These are phyloP conservation scores for Limnothrissa miodon DNA, from an alignment of 2,113 vertebrate genomes.

Conservation along the genomic window DNA sequence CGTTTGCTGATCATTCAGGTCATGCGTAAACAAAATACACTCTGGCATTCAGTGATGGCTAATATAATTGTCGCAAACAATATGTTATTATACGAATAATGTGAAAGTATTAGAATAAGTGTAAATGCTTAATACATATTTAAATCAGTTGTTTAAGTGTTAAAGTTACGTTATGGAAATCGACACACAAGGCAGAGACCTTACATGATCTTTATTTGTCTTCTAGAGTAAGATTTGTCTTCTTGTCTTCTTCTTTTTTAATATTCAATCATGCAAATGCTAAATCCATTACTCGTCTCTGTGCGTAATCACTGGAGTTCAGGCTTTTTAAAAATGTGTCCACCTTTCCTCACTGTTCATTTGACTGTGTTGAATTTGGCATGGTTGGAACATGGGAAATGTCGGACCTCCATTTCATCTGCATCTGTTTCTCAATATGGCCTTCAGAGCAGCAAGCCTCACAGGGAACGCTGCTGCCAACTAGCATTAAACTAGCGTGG, in stretches of 20 bases:
- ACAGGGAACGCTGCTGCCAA: slow-evolving; percentile 57
- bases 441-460: slow-evolving; percentile 56
- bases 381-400: slow-evolving; percentile 50
- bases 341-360: slow-evolving; percentile 35
- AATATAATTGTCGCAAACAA: not conserved
- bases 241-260: too few relatives aligned
- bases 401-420: slow-evolving; percentile 61
- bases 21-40: not conserved
- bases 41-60: not conserved
- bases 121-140: not conserved
- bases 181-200: not conserved
- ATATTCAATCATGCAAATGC: not conserved
- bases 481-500: slow-evolving; percentile 47
- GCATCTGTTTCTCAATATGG: slow-evolving; percentile 74
- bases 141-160: not conserved
- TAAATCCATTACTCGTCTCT: not conserved
- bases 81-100: not conserved
- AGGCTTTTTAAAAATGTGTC: not conserved
- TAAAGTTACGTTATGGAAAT: not conserved
- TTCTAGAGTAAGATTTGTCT: not conserved
- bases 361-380: slow-evolving; percentile 65
- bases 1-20: not conserved
- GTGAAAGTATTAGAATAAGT: not conserved
- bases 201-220: not conserved
- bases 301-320: not conserved